Evolutionary conservation across 2,113 vertebrate genomes (phyloP).

Genomic region (Atractosteus spatula): DNA sequence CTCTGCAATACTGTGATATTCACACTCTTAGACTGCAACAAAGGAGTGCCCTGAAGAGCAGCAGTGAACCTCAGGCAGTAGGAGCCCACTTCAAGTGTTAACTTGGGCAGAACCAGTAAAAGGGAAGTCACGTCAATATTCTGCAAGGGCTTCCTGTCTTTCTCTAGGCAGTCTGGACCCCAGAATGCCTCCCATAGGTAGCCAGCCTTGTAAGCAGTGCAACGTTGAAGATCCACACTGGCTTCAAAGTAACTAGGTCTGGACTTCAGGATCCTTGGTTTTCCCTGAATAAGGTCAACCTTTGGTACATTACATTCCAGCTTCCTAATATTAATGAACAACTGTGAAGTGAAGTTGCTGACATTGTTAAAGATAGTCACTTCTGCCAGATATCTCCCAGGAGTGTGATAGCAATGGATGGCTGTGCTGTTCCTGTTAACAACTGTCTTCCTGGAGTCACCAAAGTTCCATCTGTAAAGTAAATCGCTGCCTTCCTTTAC

Average conservation of each 20-base stretch:
- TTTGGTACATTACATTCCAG: conserved; percentile 52
- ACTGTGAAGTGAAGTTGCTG: conserved; percentile 44
- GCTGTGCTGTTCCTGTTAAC: conserved; percentile 30
- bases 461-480: conserved; percentile 63
- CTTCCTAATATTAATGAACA: conserved; percentile 44
- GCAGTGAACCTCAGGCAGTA: conserved; percentile 64
- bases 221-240: conserved; percentile 53
- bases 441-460: conserved; percentile 36
- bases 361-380: conserved; percentile 59
- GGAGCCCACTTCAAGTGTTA: conserved; percentile 48
- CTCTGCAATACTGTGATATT: conserved; percentile 55
- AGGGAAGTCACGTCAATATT: conserved; percentile 38
- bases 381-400: conserved; percentile 45
- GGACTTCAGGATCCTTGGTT: conserved; percentile 47
- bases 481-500: conserved; percentile 48
- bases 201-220: conserved; percentile 55
- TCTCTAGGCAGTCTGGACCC: conserved; percentile 32
- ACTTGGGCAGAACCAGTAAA: conserved; percentile 54
- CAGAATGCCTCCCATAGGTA: conserved; percentile 64
- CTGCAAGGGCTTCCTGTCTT: conserved; percentile 30
- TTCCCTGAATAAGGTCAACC: conserved; percentile 44
- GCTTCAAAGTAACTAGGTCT: conserved; percentile 64
- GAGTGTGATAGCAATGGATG: conserved; percentile 44
- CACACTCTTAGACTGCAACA: conserved; percentile 34
- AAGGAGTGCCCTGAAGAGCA: conserved; percentile 55